These are phyloP conservation scores for Glossosoma conforme DNA, from an alignment of 1,140 invertebrate genomes.

Conservation along the genomic window DNA sequence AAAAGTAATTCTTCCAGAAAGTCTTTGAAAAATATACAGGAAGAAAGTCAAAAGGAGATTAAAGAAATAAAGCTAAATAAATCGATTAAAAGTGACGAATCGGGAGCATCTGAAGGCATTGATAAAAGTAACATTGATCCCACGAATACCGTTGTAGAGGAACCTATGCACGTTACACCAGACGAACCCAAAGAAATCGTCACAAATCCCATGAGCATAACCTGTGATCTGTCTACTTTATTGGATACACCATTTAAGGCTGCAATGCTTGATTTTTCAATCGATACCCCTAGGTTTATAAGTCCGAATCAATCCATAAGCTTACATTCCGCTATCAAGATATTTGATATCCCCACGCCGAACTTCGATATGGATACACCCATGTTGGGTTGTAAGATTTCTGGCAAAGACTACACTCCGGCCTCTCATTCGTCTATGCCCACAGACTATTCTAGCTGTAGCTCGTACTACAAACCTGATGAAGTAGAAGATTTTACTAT, in stretches of 20 bases:
- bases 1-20: not conserved
- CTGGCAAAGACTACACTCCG: slow-evolving; percentile 15
- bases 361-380: slow-evolving; percentile 20
- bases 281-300: slow-evolving; percentile 27
- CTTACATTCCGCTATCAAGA: slow-evolving; percentile 17
- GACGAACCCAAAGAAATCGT: slow-evolving; percentile 17
- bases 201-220: slow-evolving; percentile 13
- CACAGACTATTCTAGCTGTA: slow-evolving; percentile 26
- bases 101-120: not conserved
- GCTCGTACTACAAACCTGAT: slow-evolving; percentile 30
- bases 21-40: slow-evolving; percentile 1
- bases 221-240: slow-evolving; percentile 18
- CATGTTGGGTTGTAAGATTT: not conserved
- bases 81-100: not conserved
- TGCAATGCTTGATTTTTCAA: slow-evolving; percentile 17
- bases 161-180: slow-evolving; percentile 21
- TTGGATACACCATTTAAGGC: slow-evolving; percentile 28
- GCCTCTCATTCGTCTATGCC: slow-evolving; percentile 20
- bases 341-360: slow-evolving; percentile 24
- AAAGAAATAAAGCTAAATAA: slow-evolving; percentile 1
- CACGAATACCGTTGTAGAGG: not conserved
- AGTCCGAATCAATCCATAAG: slow-evolving; percentile 13
- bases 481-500: slow-evolving; percentile 25
- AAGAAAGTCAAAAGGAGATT: not conserved
- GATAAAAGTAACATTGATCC: slow-evolving; percentile 1